phyloP scores from a whole-genome alignment of 2,113 vertebrate genomes.

The Blennius ocellaris region DNA sequence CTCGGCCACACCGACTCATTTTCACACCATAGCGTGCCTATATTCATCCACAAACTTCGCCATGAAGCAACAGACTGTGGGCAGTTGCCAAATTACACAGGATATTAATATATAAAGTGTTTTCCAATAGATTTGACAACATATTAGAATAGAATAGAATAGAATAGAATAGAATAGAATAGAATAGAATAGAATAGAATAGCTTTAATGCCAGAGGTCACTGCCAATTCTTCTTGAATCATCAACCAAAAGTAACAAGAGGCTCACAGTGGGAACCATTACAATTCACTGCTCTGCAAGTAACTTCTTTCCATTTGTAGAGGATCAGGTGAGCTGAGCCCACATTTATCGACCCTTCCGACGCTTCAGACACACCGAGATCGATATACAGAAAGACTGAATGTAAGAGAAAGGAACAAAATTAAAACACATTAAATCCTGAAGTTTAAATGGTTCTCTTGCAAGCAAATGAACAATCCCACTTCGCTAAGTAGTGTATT shows the following conservation, averaged over 20 bases:
- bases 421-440: neutral
- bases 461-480: neutral
- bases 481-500: neutral
- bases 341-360: neutral
- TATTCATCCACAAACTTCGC: conserved; percentile 24
- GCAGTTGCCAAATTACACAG: neutral
- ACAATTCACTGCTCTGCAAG: neutral
- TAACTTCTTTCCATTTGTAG: neutral
- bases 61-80: no score
- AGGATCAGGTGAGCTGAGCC: neutral
- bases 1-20: conserved; percentile 54
- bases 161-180: neutral
- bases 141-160: neutral
- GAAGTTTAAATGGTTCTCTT: neutral
- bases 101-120: neutral
- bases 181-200: neutral
- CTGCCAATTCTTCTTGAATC: no score
- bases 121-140: neutral
- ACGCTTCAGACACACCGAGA: neutral
- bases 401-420: neutral
- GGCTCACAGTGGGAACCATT: neutral
- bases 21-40: conserved; percentile 31
- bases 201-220: no score
- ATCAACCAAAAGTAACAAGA: conserved; percentile 4
- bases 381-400: neutral